Base-by-base conservation (phyloP, 2,797 vertebrate species). In the Ceyx erithaca region DNA sequence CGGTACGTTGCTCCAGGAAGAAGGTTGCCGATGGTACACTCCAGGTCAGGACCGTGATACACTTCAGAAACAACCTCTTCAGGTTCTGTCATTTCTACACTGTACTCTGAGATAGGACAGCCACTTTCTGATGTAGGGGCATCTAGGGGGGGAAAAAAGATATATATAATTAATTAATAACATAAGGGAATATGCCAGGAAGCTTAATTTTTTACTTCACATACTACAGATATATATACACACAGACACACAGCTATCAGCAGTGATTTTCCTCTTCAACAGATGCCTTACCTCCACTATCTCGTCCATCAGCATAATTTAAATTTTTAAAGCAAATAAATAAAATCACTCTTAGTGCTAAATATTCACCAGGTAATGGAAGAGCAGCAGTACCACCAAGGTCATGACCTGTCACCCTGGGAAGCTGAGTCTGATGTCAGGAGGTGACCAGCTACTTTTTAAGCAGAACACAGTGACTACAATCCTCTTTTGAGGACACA, bases 1-100 rank as follows among this genome's bases (percentile, higher is more conserved):
- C 94, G 93, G 73, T 99, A 99, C 0, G 97, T 98, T 14, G 98
- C 98, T 31, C 99, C 99, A 0, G 99, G 99, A 7, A 99, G 98
- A 80, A 99, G 98, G 92, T 98, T 98, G 79, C 98, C 96, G 12
- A 99, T 97, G 0, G 98, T 99, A 96, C 99, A 99, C 89, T 99
- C 98, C 78, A 99, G 97, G 80, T 98, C 98, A 0, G 98, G 96
- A 33, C 99, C 99, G 0, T 97, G 97, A 96, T 99, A 99, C 35
- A 99, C 98, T 92, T 99, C 98, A 0, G 97, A 97, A 12, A 98
- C 97, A 5, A 97, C 97, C 1, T 96, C 85, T 76, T 98, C 98
- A 0, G 98, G 98, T 59, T 98, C 98, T 4, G 98, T 98, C 98
- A 99, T 99, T 97, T 99, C 99, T 96, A 99, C 97, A 1, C 98